Evolutionary conservation across 2,113 vertebrate species (phyloP).

Genomic region (Istiophorus platypterus): DNA sequence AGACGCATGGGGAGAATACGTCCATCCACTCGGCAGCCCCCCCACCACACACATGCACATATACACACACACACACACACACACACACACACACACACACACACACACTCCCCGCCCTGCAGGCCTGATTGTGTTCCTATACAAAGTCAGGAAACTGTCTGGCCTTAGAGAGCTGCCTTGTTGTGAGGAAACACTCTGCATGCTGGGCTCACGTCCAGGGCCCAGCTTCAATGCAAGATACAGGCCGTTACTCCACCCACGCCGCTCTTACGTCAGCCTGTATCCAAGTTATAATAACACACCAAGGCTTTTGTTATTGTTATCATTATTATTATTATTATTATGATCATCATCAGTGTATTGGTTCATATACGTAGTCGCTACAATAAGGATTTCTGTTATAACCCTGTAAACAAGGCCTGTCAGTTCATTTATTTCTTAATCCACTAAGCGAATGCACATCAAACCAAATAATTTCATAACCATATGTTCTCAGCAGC

Average conservation of each 20-base stretch:
- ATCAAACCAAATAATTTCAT: neutral
- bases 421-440: neutral
- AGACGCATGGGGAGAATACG: slow-evolving; percentile 53
- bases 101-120: slow-evolving; percentile 36
- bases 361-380: neutral
- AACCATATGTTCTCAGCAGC: neutral
- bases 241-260: slow-evolving; percentile 27
- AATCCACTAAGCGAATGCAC: neutral
- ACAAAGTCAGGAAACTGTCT: slow-evolving; percentile 87
- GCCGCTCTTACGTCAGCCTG: slow-evolving; percentile 32
- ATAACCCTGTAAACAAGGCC: neutral
- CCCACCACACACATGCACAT: neutral
- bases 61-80: too few relatives aligned
- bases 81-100: too few relatives aligned
- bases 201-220: slow-evolving; percentile 68
- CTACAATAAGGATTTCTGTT: neutral
- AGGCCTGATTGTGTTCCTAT: slow-evolving; percentile 80
- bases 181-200: slow-evolving; percentile 77
- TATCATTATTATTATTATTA: neutral
- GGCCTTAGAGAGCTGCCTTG: slow-evolving; percentile 74
- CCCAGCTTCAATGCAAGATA: slow-evolving; percentile 28
- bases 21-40: slow-evolving; percentile 11
- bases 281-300: slow-evolving; percentile 20
- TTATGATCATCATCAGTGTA: neutral
- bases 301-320: neutral